These are phyloP conservation scores for Scartelaos histophorus DNA, from an alignment of 2,113 vertebrate species.

Conservation along the genomic window DNA sequence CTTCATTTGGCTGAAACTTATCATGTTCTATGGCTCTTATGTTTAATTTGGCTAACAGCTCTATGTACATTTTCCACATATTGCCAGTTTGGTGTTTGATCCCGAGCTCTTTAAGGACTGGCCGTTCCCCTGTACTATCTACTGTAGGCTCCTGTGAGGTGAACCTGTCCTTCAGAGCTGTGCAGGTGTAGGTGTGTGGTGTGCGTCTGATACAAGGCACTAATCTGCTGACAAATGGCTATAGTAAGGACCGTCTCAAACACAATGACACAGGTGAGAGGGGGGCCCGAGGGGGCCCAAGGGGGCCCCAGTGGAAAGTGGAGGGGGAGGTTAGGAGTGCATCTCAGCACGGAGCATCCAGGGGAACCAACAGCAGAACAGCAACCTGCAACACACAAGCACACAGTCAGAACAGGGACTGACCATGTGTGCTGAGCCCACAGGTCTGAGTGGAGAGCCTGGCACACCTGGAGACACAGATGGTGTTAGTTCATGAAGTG, in stretches of 20 bases:
- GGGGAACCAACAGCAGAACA: conserved; percentile 96
- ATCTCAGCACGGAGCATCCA: conserved; percentile 94
- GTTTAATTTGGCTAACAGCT: not conserved
- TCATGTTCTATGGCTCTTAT: not conserved
- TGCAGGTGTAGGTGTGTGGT: not conserved
- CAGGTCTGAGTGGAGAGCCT: no score
- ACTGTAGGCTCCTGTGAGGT: not conserved
- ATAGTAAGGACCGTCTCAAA: not conserved
- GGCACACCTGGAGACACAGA: no score
- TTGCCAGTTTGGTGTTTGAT: not conserved
- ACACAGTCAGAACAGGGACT: not conserved
- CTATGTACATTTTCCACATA: not conserved
- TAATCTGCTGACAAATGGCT: conserved; percentile 9
- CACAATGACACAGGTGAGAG: conserved; percentile 1
- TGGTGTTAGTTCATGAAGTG: no score
- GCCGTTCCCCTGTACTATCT: not conserved
- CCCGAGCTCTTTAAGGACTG: not conserved
- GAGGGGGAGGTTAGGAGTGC: conserved; percentile 82
- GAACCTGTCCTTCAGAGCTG: not conserved
- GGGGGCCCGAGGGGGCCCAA: conserved; percentile 33
- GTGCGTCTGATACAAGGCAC: conserved; percentile 8
- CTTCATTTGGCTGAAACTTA: not conserved
- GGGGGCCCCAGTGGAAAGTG: conserved; percentile 17
- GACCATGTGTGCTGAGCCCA: no score
- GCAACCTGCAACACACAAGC: conserved; percentile 76